Percentiles rank a stretch among this genome's conserved stretches.
These are phyloP conservation scores for Apoderus coryli DNA, from an alignment of 2,888 invertebrate species.

Conservation along the genomic window DNA sequence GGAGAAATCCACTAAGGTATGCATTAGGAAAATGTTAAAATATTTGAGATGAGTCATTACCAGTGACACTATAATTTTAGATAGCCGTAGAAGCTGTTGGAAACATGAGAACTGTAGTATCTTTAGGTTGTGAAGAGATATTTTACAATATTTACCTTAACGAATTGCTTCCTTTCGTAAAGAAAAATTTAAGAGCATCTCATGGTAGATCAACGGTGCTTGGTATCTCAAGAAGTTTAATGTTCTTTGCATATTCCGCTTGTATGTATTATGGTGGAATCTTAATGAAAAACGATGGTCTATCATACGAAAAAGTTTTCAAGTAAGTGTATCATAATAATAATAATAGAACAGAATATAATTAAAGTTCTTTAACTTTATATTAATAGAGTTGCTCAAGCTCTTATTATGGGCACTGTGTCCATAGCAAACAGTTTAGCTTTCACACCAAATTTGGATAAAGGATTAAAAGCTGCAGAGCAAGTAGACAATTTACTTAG, in stretches of 20 bases:
- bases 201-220: constrained; percentile 56
- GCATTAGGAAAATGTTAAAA: too few species aligned
- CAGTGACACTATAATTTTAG: constrained; percentile 30
- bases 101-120: constrained; percentile 63
- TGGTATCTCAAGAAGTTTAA: constrained; percentile 55
- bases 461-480: constrained; percentile 57
- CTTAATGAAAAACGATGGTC: constrained; percentile 44
- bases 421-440: constrained; percentile 50
- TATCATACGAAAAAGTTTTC: constrained; percentile 46
- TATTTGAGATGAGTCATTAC: too few species aligned
- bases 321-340: constrained; percentile 42
- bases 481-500: constrained; percentile 49
- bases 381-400: constrained; percentile 51
- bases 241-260: constrained; percentile 57
- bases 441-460: constrained; percentile 70
- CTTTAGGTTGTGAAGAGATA: constrained; percentile 52
- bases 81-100: constrained; percentile 65
- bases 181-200: constrained; percentile 41
- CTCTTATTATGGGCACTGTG: constrained; percentile 53
- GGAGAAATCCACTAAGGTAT: constrained; percentile 60
- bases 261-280: constrained; percentile 61
- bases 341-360: too few species aligned
- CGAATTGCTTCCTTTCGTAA: constrained; percentile 44
- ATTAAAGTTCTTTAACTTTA: constrained; percentile 2
- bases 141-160: constrained; percentile 49